Conservation (phyloP, 35 echinoderm and acorn worm genomes). For the Anneissia japonica region DNA sequence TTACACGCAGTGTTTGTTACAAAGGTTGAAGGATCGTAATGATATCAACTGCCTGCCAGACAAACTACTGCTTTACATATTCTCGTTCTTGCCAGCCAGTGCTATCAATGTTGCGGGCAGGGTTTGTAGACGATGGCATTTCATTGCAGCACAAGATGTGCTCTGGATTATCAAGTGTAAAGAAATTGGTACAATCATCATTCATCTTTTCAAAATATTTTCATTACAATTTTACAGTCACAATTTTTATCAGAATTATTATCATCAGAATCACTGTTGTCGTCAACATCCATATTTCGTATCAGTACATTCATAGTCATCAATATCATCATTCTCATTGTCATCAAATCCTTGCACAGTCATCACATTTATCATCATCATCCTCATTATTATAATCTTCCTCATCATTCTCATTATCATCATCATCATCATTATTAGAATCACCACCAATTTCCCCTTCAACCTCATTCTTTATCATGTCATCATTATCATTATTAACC, state of each 20-base stretch:
- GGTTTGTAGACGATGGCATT: conserved; percentile 87
- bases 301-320: no score
- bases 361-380: no score
- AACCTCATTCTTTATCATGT: not conserved
- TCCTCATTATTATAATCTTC: no score
- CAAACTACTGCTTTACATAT: conserved; percentile 61
- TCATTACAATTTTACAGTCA: not conserved
- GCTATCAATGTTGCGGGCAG: conserved; percentile 53
- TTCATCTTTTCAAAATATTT: not conserved
- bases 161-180: conserved; percentile 73
- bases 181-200: conserved; percentile 50
- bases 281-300: no score
- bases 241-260: no score
- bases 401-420: no score
- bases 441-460: not conserved
- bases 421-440: no score
- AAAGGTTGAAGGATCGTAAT: conserved; percentile 77
- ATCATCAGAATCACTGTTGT: no score
- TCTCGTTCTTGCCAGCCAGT: conserved; percentile 57
- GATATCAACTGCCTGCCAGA: conserved; percentile 81
- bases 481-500: not conserved
- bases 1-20: conserved; percentile 73
- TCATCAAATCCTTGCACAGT: no score
- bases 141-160: conserved; percentile 82
- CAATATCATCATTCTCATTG: no score